Evolutionary conservation across 1,140 invertebrate genomes (phyloP), one percentile per base, ranked within the genome.

Genomic region (Saxidomus purpurata): DNA sequence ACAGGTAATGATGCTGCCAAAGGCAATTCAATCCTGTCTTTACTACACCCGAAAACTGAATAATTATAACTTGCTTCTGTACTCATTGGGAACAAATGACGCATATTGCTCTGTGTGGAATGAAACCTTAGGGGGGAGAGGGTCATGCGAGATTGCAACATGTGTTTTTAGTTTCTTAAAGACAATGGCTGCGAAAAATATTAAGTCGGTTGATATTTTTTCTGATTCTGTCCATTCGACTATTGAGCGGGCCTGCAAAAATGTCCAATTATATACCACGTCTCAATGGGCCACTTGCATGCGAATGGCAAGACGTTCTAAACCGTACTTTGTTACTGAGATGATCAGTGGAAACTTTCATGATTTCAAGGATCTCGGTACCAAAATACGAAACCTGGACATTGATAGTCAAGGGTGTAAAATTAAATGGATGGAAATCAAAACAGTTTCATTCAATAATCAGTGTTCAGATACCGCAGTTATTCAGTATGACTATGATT

Each of bases 351-450:
- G 43, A 47, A 47, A 47, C 43, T 47, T 47, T 47, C 17, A 9
- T 47, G 8, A 47, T 47, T 47, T 47, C 43, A 47, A 47, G 43
- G 43, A 47, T 9, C 43, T 47, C 43, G 31, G n/a, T 63, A 8
- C 22, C 25, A 17, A 22, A 8, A 34, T 31, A 28, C 28, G 79
- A 31, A 80, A 28, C 47, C 22, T 31, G 19, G 85, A 83, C 15
- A 67, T 36, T 11, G 55, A 59, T 28, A 81, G 22, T n/a, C 40
- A 79, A 13, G 28, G 25, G 19, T 8, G 31, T 19, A 87, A 47
- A 55, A 31, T 91, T 25, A 71, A 82, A n/a, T 90, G 87, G 90
- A 36, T 87, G 13, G 49, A 87, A 0, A 90, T 90, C 0, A 82
- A 79, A 1, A 79, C 71, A 59, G 79, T 89, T 19, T 63, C 77